Conservation (phyloP, 2,797 vertebrate genomes). For the Sardinella longiceps region DNA sequence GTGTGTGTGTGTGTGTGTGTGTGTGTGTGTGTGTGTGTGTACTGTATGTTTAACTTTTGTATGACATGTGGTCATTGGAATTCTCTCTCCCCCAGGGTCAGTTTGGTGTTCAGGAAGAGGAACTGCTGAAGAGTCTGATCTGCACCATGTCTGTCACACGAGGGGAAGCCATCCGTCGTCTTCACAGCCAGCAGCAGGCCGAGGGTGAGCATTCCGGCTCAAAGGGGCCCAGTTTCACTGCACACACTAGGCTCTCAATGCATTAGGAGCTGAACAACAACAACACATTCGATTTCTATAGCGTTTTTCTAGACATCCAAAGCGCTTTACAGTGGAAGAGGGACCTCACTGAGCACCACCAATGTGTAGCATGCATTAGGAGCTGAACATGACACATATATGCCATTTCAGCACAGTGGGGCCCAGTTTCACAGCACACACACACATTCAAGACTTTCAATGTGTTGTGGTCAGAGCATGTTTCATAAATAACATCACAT, state of each 20-base stretch:
- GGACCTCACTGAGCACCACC: too few species aligned
- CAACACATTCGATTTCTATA: too few species aligned
- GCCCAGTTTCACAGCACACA: too few species aligned
- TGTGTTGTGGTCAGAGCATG: too few species aligned
- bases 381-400: not conserved
- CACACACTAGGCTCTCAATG: not conserved
- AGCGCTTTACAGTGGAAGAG: too few species aligned
- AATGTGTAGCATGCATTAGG: too few species aligned
- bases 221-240: not conserved
- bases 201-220: slow-evolving; percentile 66
- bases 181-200: slow-evolving; percentile 78
- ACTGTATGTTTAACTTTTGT: too few species aligned
- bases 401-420: too few species aligned
- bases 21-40: not conserved
- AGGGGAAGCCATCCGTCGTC: slow-evolving; percentile 74
- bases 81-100: slow-evolving; percentile 65
- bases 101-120: slow-evolving; percentile 76
- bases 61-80: not conserved
- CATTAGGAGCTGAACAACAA: too few species aligned
- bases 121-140: slow-evolving; percentile 72
- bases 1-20: not conserved
- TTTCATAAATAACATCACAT: too few species aligned
- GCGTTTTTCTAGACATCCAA: too few species aligned
- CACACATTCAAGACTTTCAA: too few species aligned
- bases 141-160: slow-evolving; percentile 71